Evolutionary conservation across 1,140 invertebrate genomes (phyloP).

Genomic region (Temnothorax nylanderi): DNA sequence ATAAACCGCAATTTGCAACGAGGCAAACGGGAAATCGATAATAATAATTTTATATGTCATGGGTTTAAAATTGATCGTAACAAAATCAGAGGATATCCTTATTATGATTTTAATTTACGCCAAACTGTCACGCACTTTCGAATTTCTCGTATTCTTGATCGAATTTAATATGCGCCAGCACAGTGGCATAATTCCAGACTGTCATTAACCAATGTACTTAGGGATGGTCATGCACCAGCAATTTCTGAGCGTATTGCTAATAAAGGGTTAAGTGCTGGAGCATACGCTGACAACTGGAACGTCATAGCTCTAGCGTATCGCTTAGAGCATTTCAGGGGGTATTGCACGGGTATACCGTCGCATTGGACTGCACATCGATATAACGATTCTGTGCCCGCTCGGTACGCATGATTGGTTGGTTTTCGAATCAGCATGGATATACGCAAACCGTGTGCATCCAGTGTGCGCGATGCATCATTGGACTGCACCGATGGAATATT

Average conservation of each 20-base stretch:
- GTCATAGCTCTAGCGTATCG: slow-evolving; percentile 41
- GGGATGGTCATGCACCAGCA: slow-evolving; percentile 47
- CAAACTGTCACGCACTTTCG: background rate
- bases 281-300: slow-evolving; percentile 53
- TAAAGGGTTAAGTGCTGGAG: slow-evolving; percentile 57
- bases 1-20: background rate
- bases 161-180: background rate
- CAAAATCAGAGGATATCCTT: background rate
- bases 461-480: slow-evolving; percentile 50
- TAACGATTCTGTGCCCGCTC: slow-evolving; percentile 42
- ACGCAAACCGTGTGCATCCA: slow-evolving; percentile 57
- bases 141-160: background rate
- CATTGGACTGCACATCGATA: slow-evolving; percentile 37
- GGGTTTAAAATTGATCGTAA: background rate
- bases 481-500: slow-evolving; percentile 32
- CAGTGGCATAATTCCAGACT: background rate
- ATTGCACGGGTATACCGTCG: slow-evolving; percentile 21
- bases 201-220: slow-evolving; percentile 43
- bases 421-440: slow-evolving; percentile 58
- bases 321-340: slow-evolving; percentile 53
- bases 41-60: background rate
- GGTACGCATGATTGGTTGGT: slow-evolving; percentile 58
- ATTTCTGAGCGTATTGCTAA: slow-evolving; percentile 59
- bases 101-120: background rate
- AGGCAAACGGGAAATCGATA: background rate